phyloP scores from a whole-genome alignment of 2,888 invertebrate species.

The Meghimatium bilineatum region DNA sequence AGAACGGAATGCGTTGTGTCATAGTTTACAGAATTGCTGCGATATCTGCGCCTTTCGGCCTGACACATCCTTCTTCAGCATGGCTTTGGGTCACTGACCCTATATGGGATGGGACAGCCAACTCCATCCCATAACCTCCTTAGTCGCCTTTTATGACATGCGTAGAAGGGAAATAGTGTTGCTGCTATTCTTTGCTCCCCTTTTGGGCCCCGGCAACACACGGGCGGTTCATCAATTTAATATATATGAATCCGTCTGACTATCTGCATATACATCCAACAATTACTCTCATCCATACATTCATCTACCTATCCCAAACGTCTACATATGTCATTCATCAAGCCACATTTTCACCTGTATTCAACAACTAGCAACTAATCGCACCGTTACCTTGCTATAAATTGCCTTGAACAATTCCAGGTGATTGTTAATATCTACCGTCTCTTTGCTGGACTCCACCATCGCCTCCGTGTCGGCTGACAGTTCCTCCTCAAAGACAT shows the following conservation, averaged over 20 bases:
- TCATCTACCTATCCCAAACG: neutral
- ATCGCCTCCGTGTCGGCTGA: constrained; percentile 94
- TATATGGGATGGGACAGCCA: too few species aligned
- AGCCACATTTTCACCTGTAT: too few species aligned
- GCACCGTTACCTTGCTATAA: constrained; percentile 86
- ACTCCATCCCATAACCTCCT: too few species aligned
- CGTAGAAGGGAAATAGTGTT: too few species aligned
- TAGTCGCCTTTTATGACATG: too few species aligned
- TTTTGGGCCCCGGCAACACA: neutral
- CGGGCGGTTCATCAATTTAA: neutral
- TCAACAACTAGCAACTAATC: too few species aligned
- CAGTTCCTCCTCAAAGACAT: constrained; percentile 95
- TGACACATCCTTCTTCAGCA: too few species aligned
- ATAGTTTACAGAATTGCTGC: too few species aligned
- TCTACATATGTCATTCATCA: neutral
- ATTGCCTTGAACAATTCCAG: constrained; percentile 96
- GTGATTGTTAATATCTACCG: constrained; percentile 92
- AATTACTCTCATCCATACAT: neutral
- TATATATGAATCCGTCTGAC: neutral
- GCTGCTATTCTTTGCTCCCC: too few species aligned
- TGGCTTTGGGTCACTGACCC: too few species aligned
- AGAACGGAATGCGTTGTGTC: too few species aligned
- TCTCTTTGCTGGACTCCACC: constrained; percentile 78
- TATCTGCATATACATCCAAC: neutral
- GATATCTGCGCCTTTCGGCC: too few species aligned